Evolutionary conservation across 2,888 invertebrate species (phyloP).

Genomic region (Neria commutata): DNA sequence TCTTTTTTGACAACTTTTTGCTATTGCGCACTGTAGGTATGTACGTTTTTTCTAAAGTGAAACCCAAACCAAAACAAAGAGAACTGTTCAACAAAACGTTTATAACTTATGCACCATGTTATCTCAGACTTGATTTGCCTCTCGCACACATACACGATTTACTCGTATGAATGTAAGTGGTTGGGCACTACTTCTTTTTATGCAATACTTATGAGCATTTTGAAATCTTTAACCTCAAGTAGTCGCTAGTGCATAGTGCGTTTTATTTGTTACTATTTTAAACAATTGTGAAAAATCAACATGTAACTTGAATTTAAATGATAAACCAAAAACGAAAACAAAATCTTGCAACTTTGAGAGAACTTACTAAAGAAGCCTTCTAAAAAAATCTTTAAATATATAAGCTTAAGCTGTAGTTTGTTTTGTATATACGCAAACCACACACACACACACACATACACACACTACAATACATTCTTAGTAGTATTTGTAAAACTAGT

Average conservation of each 20-base stretch:
- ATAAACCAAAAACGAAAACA: slow-evolving; percentile 9
- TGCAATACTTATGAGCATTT: not conserved
- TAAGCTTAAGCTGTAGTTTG: slow-evolving; percentile 8
- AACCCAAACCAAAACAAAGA: too few species aligned
- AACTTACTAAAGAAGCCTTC: slow-evolving; percentile 55
- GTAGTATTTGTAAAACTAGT: too few species aligned
- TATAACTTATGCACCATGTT: too few species aligned
- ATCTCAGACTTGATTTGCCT: too few species aligned
- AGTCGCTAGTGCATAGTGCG: too few species aligned
- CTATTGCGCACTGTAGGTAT: slow-evolving; percentile 26
- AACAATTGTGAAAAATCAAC: slow-evolving; percentile 5
- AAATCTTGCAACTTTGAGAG: slow-evolving; percentile 47
- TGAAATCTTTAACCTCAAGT: not conserved
- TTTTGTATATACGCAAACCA: not conserved
- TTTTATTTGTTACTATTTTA: not conserved
- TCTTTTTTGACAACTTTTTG: slow-evolving; percentile 15
- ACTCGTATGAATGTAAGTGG: too few species aligned
- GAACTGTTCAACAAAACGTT: too few species aligned
- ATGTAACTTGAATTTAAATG: slow-evolving; percentile 3
- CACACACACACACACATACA: not conserved
- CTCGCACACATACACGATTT: too few species aligned
- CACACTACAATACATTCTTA: too few species aligned
- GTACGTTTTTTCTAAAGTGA: not conserved
- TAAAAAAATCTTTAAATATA: slow-evolving; percentile 48
- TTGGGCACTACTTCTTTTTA: too few species aligned